Base-by-base conservation (phyloP, 64 coral and sea anemone genomes). In the Dendronephthya gigantea region DNA sequence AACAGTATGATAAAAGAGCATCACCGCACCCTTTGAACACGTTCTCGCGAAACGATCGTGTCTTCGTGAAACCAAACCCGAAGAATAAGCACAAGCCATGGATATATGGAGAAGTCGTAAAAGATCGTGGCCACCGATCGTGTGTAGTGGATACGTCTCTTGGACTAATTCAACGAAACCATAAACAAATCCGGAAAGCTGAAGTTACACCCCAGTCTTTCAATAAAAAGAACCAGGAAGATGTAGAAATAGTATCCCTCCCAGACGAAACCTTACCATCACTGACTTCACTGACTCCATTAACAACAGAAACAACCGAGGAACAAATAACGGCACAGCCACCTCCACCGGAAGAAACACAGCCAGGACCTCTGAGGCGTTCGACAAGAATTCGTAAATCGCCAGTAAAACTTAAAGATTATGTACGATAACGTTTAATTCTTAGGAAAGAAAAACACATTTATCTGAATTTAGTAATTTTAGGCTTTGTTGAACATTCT, bases 101-200 rank as follows among this genome's bases (percentile, higher is more conserved):
- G 87, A 88, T 88, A 29, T 83, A 88, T 88, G 87, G 87, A 35
- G 87, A 88, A 51, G 87, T 88, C 22, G 52, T 88, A 33, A 81
- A 39, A 89, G 83, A 81, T 76, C 13, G 62, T 85, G 84, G 49
- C 52, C 84, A 58, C 50, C 84, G 35, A 66, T 86, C 84, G 31
- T 65, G 84, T 68, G 32, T 40, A 86, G 84, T 86, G 13, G 68
- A 86, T 86, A 86, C 84, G 27, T 16, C 32, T 65, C 28, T 86
- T 35, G 84, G 84, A 86, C 35, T 86, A 58, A 86, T 86, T 86
- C 84, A 68, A 68, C 84, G 35, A 65, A 86, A 86, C 40, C 49
- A 86, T 49, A 86, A 86, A 68, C 84, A 86, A 86, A 27, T 86
- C 39, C 49, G 84, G 34, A 86, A 86, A 65, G 84, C 84, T 40